A percentile compares a stretch with the other conserved stretches of the same genome.
Conservation (phyloP, 2,888 invertebrate species). For the Andrena trimmerana region DNA sequence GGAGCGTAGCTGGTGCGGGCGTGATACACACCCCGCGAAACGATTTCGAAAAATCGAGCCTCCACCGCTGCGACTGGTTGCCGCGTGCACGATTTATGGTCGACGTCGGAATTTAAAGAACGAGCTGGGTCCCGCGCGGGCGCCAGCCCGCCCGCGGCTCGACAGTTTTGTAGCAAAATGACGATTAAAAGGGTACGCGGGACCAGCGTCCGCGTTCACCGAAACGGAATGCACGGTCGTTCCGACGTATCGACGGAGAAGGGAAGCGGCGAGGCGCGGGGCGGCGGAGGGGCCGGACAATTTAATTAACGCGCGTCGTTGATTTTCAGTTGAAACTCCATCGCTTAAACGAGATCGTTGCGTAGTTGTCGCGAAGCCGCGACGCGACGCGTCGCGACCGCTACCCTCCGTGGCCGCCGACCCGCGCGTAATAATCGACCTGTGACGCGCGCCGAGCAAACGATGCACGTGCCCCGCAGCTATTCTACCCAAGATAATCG, state of each 20-base stretch:
- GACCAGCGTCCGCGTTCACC: not conserved
- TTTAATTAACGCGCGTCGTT: constrained; percentile 67
- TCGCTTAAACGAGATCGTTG: constrained; percentile 37
- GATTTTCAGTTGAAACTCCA: constrained; percentile 42
- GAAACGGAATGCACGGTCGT: constrained; percentile 6
- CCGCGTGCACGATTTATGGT: constrained; percentile 53
- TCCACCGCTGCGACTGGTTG: constrained; percentile 1
- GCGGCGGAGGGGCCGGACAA: constrained; percentile 26
- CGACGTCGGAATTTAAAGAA: constrained; percentile 56
- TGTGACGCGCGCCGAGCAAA: not conserved
- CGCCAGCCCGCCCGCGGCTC: constrained; percentile 3
- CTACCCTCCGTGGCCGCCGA: constrained; percentile 1
- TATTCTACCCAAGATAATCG: constrained; percentile 29
- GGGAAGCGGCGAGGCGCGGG: not conserved
- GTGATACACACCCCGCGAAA: constrained; percentile 22
- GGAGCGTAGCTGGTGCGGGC: not conserved
- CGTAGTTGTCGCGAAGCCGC: constrained; percentile 30
- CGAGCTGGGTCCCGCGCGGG: constrained; percentile 12
- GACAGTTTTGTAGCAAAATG: constrained; percentile 39
- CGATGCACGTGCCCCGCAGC: constrained; percentile 26
- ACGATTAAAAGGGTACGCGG: constrained; percentile 63
- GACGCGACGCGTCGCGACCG: constrained; percentile 12
- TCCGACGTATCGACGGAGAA: not conserved
- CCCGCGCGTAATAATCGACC: constrained; percentile 29
- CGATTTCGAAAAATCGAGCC: constrained; percentile 60